Evolutionary conservation across 2,113 vertebrate species (phyloP), one percentile per base, ranked within the genome.

Genomic region (Anarhynchus alexandrinus): DNA sequence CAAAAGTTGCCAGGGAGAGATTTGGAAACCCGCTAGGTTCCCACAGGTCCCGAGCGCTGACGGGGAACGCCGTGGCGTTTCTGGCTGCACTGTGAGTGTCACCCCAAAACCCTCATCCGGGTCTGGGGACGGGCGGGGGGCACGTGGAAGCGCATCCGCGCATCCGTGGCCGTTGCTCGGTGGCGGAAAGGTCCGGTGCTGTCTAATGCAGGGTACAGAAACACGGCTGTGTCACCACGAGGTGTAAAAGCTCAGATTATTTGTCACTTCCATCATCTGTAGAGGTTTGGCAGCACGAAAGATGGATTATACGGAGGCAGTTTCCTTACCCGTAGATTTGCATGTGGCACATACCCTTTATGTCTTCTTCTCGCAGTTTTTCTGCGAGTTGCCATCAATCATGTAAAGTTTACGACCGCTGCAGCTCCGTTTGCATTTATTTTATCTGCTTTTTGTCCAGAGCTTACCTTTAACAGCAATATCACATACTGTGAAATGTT

Each of bases 91-190:
- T 5, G 80, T 2, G 3, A 65, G 62, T 42, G 89, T 77, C 82
- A 23, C 87, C 88, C 82, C 70, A 16, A 72, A 79, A 15, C 42
- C 88, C 15, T n/a, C 78, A 22, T 27, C 51, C 20, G 14, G 74
- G n/a, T 14, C 32, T 70, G 51, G 85, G 58, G 15, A 29, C 10
- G 9, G 85, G 69, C 21, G 2, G 59, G 80, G 94, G 76, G 57
- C 91, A 93, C 94, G 58, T 91, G 96, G 87, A 77, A 86, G 95
- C 11, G 2, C 72, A 45, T 86, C 87, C 40, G 32, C 95, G 70
- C 98, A 95, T 93, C 96, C 97, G 58, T 87, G 98, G 98, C 94
- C 98, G 70, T 47, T 7, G 70, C 89, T 82, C 2, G 27, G 62
- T 79, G 72, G 79, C 32, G 21, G 23, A n/a, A 47, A 58, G 78